phyloP scores from a whole-genome alignment of 1,140 invertebrate genomes.

The Neoseiulus cucumeris region DNA sequence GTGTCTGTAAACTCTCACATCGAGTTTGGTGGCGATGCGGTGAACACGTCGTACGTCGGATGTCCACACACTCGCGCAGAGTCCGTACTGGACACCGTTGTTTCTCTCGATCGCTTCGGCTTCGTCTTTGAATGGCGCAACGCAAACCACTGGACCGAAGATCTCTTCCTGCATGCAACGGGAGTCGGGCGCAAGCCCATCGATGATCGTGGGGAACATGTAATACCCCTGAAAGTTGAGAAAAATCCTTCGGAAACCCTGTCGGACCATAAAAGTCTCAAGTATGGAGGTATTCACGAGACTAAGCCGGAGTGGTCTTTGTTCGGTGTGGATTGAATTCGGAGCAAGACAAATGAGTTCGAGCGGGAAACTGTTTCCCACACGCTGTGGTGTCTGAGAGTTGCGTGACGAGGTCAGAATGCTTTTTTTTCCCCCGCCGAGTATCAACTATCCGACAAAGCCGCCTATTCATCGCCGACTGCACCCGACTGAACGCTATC shows the following conservation, averaged over 20 bases:
- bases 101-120: slow-evolving; percentile 31
- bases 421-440: too few species aligned
- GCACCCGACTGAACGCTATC: too few species aligned
- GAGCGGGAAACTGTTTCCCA: too few species aligned
- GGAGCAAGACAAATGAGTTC: too few species aligned
- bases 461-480: too few species aligned
- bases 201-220: slow-evolving; percentile 34
- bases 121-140: slow-evolving; percentile 34
- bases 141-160: slow-evolving; percentile 38
- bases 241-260: not conserved
- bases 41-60: slow-evolving; percentile 29
- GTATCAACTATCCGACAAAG: too few species aligned
- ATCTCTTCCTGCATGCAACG: slow-evolving; percentile 39
- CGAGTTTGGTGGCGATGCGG: slow-evolving; percentile 29
- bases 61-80: slow-evolving; percentile 36
- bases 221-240: slow-evolving; percentile 32
- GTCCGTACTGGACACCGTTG: slow-evolving; percentile 34
- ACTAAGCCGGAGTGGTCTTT: too few species aligned
- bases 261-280: slow-evolving; percentile 12
- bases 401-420: too few species aligned
- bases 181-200: slow-evolving; percentile 28
- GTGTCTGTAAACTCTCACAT: slow-evolving; percentile 23
- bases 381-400: too few species aligned
- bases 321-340: too few species aligned
- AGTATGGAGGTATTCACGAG: not conserved